Percentiles rank a stretch among this genome's conserved stretches.
Conservation (phyloP, 1,140 invertebrate genomes). For the Frieseomelitta varia region DNA sequence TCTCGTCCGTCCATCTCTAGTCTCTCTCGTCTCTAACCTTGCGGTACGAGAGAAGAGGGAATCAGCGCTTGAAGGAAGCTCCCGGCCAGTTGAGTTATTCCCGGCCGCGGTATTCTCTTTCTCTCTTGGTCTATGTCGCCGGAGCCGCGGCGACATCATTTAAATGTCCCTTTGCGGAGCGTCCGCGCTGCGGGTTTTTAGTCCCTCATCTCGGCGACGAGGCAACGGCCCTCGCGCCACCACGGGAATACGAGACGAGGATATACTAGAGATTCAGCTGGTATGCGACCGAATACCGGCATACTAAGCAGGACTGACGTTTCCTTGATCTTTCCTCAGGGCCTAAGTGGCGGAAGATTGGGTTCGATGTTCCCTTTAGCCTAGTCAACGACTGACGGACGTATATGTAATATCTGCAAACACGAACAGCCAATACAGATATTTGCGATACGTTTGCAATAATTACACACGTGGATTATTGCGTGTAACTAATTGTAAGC, state of each 20-base stretch:
- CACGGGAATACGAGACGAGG: slow-evolving; percentile 57
- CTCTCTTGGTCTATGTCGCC: slow-evolving; percentile 35
- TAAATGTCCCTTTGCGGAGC: slow-evolving; percentile 79
- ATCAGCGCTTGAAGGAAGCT: slow-evolving; percentile 24
- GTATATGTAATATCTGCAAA: no score
- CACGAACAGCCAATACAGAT: no score
- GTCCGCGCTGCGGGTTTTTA: slow-evolving; percentile 77
- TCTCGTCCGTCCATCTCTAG: slow-evolving; percentile 71
- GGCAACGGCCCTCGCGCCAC: slow-evolving; percentile 62
- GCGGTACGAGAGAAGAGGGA: slow-evolving; percentile 13
- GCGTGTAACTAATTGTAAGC: no score
- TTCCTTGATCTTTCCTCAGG: slow-evolving; percentile 26
- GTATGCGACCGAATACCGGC: slow-evolving; percentile 60
- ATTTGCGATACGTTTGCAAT: no score
- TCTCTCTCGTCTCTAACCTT: slow-evolving; percentile 70
- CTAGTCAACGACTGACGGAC: no score
- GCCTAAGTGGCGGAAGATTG: not conserved
- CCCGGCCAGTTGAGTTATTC: slow-evolving; percentile 75
- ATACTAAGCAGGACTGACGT: slow-evolving; percentile 43
- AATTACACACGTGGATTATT: no score
- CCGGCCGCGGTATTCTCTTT: slow-evolving; percentile 47
- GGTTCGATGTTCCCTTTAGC: not conserved
- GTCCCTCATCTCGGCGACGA: slow-evolving; percentile 74
- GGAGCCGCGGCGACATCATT: slow-evolving; percentile 79
- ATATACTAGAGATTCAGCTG: slow-evolving; percentile 65